A percentile compares a stretch with the other conserved stretches of the same genome.
phyloP scores from a whole-genome alignment of 2,888 invertebrate species.

The Lycophotia porphyrea region DNA sequence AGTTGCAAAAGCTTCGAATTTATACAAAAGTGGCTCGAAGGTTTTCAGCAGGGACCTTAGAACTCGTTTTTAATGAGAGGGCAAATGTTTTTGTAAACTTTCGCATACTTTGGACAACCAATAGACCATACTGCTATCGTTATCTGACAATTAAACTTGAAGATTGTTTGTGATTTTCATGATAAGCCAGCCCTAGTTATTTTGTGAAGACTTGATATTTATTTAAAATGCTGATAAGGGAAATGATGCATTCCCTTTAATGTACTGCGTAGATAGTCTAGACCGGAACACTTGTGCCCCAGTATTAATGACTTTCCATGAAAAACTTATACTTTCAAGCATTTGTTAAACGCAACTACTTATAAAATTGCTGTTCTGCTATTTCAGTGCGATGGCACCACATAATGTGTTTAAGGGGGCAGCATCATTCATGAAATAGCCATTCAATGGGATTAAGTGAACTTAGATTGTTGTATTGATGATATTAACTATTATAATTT shows the following conservation, averaged over 20 bases:
- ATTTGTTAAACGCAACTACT: neutral
- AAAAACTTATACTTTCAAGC: neutral
- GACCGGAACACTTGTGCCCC: neutral
- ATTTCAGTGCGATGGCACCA: neutral
- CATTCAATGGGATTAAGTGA: too few species aligned
- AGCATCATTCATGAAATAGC: too few species aligned
- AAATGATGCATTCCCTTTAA: neutral
- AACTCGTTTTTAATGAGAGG: neutral
- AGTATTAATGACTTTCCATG: neutral
- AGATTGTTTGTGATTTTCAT: neutral
- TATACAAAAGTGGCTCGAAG: neutral
- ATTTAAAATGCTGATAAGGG: neutral
- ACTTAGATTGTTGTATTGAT: too few species aligned
- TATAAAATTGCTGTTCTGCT: neutral
- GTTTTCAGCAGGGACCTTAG: neutral
- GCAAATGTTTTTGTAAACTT: neutral
- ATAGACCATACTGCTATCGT: neutral
- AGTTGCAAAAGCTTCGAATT: neutral
- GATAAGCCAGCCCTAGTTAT: neutral
- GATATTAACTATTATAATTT: too few species aligned
- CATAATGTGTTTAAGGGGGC: neutral
- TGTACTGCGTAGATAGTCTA: too few species aligned
- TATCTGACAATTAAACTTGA: neutral
- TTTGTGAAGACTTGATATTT: neutral
- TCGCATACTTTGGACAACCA: neutral